These are phyloP conservation scores for Anthoptus insignis DNA, from an alignment of 2,888 invertebrate species.

Conservation along the genomic window DNA sequence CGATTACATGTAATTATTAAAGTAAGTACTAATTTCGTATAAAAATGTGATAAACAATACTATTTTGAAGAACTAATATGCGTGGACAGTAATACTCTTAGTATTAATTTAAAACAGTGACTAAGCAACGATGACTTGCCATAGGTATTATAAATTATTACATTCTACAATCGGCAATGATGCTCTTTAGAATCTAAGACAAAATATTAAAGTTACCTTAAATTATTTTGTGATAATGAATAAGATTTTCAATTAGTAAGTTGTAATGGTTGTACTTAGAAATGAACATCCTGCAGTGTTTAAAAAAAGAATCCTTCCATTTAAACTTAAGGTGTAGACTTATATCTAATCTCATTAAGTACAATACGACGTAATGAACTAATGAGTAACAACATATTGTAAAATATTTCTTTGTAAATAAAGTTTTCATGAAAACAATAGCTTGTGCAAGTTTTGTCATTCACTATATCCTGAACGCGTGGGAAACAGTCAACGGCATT, in stretches of 20 bases:
- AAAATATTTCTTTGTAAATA: slow-evolving; percentile 85
- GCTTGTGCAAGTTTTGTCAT: slow-evolving; percentile 35
- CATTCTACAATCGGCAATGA: slow-evolving; percentile 43
- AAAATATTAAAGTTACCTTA: slow-evolving; percentile 76
- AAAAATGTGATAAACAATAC: neutral
- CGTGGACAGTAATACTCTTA: neutral
- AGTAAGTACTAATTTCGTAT: neutral
- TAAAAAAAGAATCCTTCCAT: slow-evolving; percentile 35
- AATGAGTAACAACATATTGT: slow-evolving; percentile 70
- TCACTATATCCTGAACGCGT: slow-evolving; percentile 62
- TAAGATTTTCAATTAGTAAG: slow-evolving; percentile 34
- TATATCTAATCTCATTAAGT: slow-evolving; percentile 46
- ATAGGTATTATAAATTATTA: slow-evolving; percentile 2
- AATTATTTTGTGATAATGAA: slow-evolving; percentile 83
- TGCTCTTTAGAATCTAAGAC: slow-evolving; percentile 61
- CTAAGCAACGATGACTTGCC: slow-evolving; percentile 30
- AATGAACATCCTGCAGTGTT: slow-evolving; percentile 18
- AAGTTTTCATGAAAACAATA: slow-evolving; percentile 73
- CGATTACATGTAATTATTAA: neutral
- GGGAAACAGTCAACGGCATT: slow-evolving; percentile 55
- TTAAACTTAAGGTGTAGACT: slow-evolving; percentile 44
- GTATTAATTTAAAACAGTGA: slow-evolving; percentile 6
- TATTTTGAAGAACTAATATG: neutral
- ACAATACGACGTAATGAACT: slow-evolving; percentile 46
- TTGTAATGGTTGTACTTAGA: slow-evolving; percentile 34